Conservation (phyloP, 2,888 invertebrate genomes). For the Drosophila anomalata region DNA sequence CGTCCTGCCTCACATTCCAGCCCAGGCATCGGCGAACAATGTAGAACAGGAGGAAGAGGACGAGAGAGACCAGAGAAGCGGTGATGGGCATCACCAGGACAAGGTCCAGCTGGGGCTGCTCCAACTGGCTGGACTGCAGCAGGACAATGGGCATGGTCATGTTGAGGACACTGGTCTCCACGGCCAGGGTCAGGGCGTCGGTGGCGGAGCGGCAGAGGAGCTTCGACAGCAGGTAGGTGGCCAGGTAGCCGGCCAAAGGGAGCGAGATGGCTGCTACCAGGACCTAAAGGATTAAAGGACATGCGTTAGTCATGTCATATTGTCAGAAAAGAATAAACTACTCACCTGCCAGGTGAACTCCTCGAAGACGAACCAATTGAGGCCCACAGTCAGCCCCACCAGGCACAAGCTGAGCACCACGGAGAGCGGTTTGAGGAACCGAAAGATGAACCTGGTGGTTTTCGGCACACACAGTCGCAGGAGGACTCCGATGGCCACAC, state of each 20-base stretch:
- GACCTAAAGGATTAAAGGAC: constrained; percentile 82
- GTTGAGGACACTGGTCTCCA: constrained; percentile 95
- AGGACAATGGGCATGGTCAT: constrained; percentile 95
- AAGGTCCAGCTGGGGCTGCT: constrained; percentile 92
- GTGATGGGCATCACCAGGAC: constrained; percentile 94
- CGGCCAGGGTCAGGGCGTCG: constrained; percentile 91
- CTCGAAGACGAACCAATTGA: constrained; percentile 93
- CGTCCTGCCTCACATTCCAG: constrained; percentile 53
- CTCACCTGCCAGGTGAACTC: constrained; percentile 86
- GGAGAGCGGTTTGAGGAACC: constrained; percentile 92
- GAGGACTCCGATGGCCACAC: constrained; percentile 87
- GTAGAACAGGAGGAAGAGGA: constrained; percentile 88
- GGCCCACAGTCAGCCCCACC: constrained; percentile 91
- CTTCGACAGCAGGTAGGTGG: constrained; percentile 87
- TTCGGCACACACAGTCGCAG: constrained; percentile 88
- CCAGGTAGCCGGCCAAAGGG: constrained; percentile 90
- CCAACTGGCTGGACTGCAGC: constrained; percentile 88
- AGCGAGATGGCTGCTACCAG: constrained; percentile 90
- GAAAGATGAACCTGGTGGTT: constrained; percentile 88
- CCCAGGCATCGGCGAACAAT: constrained; percentile 85
- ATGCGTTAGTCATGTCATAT: too few relatives aligned
- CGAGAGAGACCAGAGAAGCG: constrained; percentile 94
- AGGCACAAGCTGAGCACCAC: constrained; percentile 90
- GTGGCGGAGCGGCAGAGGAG: constrained; percentile 86
- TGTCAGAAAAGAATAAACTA: constrained; percentile 63